A percentile compares a stretch with the other conserved stretches of the same genome.
Conservation (phyloP, 2,113 vertebrate genomes). For the Passer domesticus region DNA sequence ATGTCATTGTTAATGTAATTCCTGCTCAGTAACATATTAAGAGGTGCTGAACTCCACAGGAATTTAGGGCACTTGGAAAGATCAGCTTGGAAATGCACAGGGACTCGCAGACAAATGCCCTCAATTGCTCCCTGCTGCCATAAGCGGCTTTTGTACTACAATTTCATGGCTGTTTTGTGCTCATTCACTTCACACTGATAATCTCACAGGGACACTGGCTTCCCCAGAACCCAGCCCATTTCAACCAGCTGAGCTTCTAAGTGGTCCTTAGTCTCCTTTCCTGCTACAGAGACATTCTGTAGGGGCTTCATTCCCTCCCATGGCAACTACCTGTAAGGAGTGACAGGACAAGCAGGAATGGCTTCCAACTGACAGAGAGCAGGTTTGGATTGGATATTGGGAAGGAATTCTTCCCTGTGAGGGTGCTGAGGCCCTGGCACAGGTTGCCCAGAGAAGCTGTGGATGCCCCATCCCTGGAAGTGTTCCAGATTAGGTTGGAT, state of each 20-base stretch:
- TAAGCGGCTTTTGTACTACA: constrained; percentile 43
- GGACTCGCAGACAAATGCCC: background rate
- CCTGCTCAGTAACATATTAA: constrained; percentile 12
- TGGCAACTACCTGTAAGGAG: background rate
- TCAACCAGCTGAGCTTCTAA: background rate
- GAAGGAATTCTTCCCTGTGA: background rate
- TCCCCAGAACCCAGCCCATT: background rate
- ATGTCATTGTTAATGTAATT: constrained; percentile 3
- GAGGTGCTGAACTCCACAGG: constrained; percentile 38
- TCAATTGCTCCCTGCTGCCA: constrained; percentile 23
- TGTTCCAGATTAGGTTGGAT: rapidly evolving
- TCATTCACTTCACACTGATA: background rate
- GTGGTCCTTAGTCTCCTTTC: background rate
- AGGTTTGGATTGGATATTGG: rapidly evolving
- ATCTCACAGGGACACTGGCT: background rate
- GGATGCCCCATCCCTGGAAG: background rate
- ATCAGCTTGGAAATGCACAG: background rate
- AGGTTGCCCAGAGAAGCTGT: background rate
- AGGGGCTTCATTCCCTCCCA: background rate
- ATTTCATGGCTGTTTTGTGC: background rate
- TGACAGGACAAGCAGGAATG: background rate
- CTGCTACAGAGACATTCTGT: background rate
- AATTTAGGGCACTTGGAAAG: constrained; percentile 53
- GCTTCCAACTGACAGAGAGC: background rate
- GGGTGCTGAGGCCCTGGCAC: background rate